A percentile compares a stretch with the other conserved stretches of the same genome.
These are phyloP conservation scores for Girardinichthys multiradiatus DNA, from an alignment of 2,113 vertebrate genomes.

Conservation along the genomic window DNA sequence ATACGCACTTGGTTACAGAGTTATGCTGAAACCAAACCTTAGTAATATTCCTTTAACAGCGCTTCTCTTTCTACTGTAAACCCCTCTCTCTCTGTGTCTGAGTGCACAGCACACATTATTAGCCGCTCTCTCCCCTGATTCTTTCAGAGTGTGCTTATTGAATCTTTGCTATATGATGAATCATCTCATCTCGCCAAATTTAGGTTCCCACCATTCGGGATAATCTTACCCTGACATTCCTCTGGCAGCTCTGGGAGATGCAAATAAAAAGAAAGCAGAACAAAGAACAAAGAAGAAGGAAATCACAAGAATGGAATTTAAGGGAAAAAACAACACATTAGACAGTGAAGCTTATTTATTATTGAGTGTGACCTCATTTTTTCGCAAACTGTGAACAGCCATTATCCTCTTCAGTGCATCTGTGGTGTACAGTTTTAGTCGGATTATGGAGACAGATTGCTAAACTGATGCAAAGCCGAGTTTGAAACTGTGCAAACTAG, in stretches of 20 bases:
- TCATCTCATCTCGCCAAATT: slow-evolving; percentile 38
- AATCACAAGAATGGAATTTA: slow-evolving; percentile 43
- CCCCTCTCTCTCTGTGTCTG: slow-evolving; percentile 10
- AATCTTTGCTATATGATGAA: slow-evolving; percentile 50
- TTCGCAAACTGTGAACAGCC: slow-evolving; percentile 43
- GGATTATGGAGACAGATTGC: slow-evolving; percentile 24
- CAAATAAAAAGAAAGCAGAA: not conserved
- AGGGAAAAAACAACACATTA: slow-evolving; percentile 38
- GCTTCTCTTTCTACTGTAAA: slow-evolving; percentile 13
- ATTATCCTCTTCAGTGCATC: slow-evolving; percentile 47
- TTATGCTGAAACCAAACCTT: slow-evolving; percentile 25
- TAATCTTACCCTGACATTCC: slow-evolving; percentile 32
- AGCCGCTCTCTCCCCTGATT: slow-evolving; percentile 24
- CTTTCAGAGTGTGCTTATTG: slow-evolving; percentile 35
- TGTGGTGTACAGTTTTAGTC: slow-evolving; percentile 33
- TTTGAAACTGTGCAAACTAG: not conserved
- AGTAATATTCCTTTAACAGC: slow-evolving; percentile 15
- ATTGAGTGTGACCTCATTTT: slow-evolving; percentile 67
- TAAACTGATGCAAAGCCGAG: slow-evolving; percentile 14
- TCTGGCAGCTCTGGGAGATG: slow-evolving; percentile 30
- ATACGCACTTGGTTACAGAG: not conserved
- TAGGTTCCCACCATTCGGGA: slow-evolving; percentile 20
- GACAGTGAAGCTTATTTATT: slow-evolving; percentile 38
- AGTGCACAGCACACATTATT: slow-evolving; percentile 50
- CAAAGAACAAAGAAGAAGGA: slow-evolving; percentile 5